Evolutionary conservation across 2,797 vertebrate species (phyloP).

Genomic region (Siniperca scherzeri): DNA sequence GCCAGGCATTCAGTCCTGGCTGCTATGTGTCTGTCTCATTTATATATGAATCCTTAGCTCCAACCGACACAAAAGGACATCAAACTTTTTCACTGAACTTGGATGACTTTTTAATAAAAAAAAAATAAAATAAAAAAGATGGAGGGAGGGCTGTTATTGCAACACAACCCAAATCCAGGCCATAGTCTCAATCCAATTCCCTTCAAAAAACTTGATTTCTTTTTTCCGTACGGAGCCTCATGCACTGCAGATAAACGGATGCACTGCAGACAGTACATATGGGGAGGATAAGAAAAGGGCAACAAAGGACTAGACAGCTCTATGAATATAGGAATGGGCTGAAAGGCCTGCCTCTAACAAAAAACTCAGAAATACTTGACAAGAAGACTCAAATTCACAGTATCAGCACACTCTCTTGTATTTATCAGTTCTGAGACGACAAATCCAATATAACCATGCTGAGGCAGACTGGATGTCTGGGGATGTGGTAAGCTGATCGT

Average conservation of each 20-base stretch:
- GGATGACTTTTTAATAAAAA: constrained; percentile 10
- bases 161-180: constrained; percentile 28
- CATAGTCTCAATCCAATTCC: constrained; percentile 31
- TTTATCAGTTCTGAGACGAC: constrained; percentile 50
- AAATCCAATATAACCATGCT: constrained; percentile 63
- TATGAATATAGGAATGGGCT: constrained; percentile 29
- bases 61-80: constrained; percentile 2
- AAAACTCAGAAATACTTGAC: constrained; percentile 14
- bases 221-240: neutral
- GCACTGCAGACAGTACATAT: constrained; percentile 35
- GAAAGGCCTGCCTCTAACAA: constrained; percentile 3
- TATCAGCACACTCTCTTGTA: constrained; percentile 34
- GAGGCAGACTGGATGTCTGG: constrained; percentile 44
- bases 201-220: constrained; percentile 1
- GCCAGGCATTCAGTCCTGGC: neutral
- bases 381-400: constrained; percentile 35
- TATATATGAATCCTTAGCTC: constrained; percentile 1
- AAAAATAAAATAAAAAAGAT: neutral
- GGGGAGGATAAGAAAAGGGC: constrained; percentile 38
- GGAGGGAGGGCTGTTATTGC: neutral
- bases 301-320: constrained; percentile 35
- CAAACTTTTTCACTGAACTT: constrained; percentile 32
- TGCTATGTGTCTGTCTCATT: constrained; percentile 4
- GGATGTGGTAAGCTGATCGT: constrained; percentile 55
- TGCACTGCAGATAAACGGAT: constrained; percentile 41